Conservation (phyloP, 2,113 vertebrate genomes). For the Buteo buteo region DNA sequence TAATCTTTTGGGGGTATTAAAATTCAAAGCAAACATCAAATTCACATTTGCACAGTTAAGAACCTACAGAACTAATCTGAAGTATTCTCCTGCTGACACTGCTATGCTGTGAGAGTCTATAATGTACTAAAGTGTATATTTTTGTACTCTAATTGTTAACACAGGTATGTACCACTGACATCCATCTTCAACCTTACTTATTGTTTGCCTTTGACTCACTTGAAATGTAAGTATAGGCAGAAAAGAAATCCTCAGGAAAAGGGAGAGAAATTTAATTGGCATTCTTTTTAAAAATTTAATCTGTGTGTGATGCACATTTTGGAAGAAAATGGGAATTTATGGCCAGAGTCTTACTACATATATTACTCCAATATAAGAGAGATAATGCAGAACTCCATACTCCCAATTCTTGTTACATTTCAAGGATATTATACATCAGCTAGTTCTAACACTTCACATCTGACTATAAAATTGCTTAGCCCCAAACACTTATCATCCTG, state of each 20-base stretch:
- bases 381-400: not conserved
- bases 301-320: not conserved
- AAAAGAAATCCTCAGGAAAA: not conserved
- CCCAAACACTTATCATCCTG: not conserved
- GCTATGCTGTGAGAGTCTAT: not conserved
- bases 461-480: not conserved
- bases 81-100: not conserved
- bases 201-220: not conserved
- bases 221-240: not conserved
- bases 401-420: not conserved
- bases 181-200: not conserved
- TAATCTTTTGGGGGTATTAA: conserved; percentile 8
- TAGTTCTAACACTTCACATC: not conserved
- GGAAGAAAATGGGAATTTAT: not conserved
- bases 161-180: not conserved
- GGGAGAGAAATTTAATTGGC: not conserved
- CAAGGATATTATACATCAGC: not conserved
- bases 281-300: not conserved
- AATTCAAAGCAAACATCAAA: conserved; percentile 41
- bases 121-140: not conserved
- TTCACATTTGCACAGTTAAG: not conserved
- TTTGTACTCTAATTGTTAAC: not conserved
- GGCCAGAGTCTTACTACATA: not conserved
- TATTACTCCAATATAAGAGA: not conserved
- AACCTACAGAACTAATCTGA: not conserved